Percentiles rank a stretch among this genome's conserved stretches.
These are phyloP conservation scores for Poeciliopsis turneri DNA, from an alignment of 2,797 vertebrate genomes.

Conservation along the genomic window DNA sequence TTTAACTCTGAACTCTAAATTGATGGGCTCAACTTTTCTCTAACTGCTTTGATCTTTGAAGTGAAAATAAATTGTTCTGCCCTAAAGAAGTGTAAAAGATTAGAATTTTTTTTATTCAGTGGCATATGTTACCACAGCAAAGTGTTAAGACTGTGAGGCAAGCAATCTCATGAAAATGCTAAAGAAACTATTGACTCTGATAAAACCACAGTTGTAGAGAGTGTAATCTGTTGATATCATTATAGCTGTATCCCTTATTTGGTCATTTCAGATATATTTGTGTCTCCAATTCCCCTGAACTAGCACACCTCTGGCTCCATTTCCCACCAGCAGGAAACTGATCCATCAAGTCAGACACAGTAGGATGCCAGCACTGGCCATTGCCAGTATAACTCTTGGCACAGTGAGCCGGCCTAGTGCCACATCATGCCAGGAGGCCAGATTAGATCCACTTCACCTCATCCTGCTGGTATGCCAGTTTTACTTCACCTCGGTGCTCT, in stretches of 20 bases:
- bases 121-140: background rate
- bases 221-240: constrained; percentile 17
- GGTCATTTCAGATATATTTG: constrained; percentile 4
- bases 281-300: constrained; percentile 22
- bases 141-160: background rate
- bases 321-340: constrained; percentile 57
- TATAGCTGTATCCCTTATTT: constrained; percentile 15
- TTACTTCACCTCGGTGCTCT: constrained; percentile 45
- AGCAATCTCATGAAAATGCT: background rate
- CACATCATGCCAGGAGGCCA: constrained; percentile 65
- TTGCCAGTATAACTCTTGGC: constrained; percentile 66
- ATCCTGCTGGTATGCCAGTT: constrained; percentile 50
- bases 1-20: background rate
- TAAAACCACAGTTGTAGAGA: background rate
- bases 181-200: background rate
- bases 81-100: background rate
- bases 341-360: constrained; percentile 50
- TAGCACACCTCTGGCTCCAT: constrained; percentile 45
- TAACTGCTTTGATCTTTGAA: background rate
- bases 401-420: constrained; percentile 48
- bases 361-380: constrained; percentile 42
- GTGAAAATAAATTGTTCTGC: background rate
- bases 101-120: background rate
- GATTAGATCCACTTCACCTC: constrained; percentile 72
- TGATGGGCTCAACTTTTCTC: background rate